Base-by-base conservation (phyloP, 2,888 invertebrate genomes). In the Drosophila putrida region DNA sequence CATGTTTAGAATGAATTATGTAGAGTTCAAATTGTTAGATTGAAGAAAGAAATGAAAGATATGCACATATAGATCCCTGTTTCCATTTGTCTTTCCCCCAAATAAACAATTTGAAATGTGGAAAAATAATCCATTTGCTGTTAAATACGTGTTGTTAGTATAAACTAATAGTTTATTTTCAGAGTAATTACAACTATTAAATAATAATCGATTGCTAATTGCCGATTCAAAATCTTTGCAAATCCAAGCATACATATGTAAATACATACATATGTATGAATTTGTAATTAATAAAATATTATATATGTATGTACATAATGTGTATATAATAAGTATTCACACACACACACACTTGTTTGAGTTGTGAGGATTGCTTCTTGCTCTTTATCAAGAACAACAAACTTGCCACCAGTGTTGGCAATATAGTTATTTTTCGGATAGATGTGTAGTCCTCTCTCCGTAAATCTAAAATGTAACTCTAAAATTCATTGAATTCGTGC, bases 321-420 rank as follows among this genome's bases (percentile, higher is more conserved):
- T 20, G n/a, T 25, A 38, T 4, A 33, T 31, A 53, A 39, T n/a
- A 13, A 13, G 13, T 15, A 31, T 13, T 9, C 20, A n/a, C 38
- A 38, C 20, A 31, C 36, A 31, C 36, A 20, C 33, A 20, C 31
- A 35, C 20, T 43, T 50, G 31, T 51, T 38, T 44, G 51, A 60
- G 43, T 54, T 66, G 39, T 35, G 6, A n/a, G 43, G 49, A 49
- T 43, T 44, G 54, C 41, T 55, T 47, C 41, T 49, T 44, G 13
- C 47, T 43, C 13, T 39, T 44, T 15, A 3, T 20, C 20, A 20
- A 20, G 20, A 20, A 20, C 20, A 20, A 20, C 20, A 20, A 20
- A 20, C 20, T 20, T 2, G 1, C 1, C 20, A 20, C 20, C 3
- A 20, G 20, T 20, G 20, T 20, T 20, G 20, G 3, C 20, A 20